Base-by-base conservation (phyloP, 2,888 invertebrate species). In the Diarsia mendica region DNA sequence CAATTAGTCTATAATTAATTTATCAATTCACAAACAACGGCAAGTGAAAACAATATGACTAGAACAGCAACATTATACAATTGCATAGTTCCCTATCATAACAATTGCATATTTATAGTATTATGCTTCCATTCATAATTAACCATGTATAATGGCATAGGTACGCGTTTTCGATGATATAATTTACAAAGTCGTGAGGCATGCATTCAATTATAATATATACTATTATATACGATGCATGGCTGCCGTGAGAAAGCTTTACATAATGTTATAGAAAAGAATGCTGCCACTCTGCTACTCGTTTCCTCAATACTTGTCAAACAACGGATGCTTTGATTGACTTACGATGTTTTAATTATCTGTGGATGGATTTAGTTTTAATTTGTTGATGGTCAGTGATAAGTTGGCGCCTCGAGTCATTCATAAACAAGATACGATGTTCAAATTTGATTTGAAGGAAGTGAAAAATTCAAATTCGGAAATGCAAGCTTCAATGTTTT, bases 241-340 rank as follows among this genome's bases (percentile, higher is more conserved):
- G 55, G 77, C 68, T 77, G 81, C 82, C 88, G 88, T 89, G 89
- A 84, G 89, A 89, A 89, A 83, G 85, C 51, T 67, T 89, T 89
- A 67, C 83, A 81, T 89, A 89, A 89, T 77, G 8, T 67, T 75
- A 60, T 74, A 78, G 74, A 76, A 77, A 86, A 88, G 81, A 86
- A 88, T 87, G 80, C 51, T 71, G 75, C 48, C 49, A 63, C 11
- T 20, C n/a, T 71, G 70, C 61, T n/a, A 67, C 76, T 67, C 51
- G 66, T 86, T 87, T 88, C 85, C 85, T 82, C 76, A 75, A 77
- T 77, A 77, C 73, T 72, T 80, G 77, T 84, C 80, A 74, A 79
- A 73, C 72, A 64, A 58, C 83, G 75, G 85, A 84, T 75, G 69
- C 51, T 58, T 63, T 70, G 64, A 80, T 69, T 67, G 70, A 79